Base-by-base conservation (phyloP, 2,113 vertebrate species). In the Platycercus adscitus region DNA sequence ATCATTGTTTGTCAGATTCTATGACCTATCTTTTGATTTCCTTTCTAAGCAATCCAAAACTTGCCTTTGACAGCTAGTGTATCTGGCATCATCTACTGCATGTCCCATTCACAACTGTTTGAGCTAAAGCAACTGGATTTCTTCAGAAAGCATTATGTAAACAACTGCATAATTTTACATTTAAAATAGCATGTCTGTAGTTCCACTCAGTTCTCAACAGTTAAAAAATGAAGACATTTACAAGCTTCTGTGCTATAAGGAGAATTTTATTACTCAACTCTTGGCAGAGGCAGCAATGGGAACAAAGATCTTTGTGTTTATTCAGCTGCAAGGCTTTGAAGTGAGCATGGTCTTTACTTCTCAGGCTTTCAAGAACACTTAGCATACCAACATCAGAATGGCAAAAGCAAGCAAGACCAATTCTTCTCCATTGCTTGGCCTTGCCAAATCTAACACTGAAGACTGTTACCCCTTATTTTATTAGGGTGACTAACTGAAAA, bases 321-420 rank as follows among this genome's bases (percentile, higher is more conserved):
- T 71, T 95, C 93, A 93, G 89, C 92, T 95, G 95, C 81, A 89
- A 87, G 52, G 44, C 93, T 95, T 96, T 96, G 91, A 96, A 91
- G 81, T 61, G 26, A 94, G 60, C 43, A 68, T 4, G 64, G 77
- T 60, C 37, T 76, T 63, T 88, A 63, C 76, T 80, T 86, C 79
- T 69, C 81, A 89, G 44, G 52, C 63, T 89, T 70, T 85, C 75
- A 89, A 80, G 75, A 94, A 91, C 25, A 37, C 66, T 89, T 53
- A 69, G 43, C 76, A 80, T 56, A 83, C 31, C 60, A 94, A 78
- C 17, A 93, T 66, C 28, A 86, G 60, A 68, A 83, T 2, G 13
- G 89, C 1, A 4, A 96, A 91, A 89, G 35, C 69, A 89, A 93
- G 70, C 66, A 93, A 95, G 79, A 80, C 19, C 55, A 61, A 72